These are phyloP conservation scores for Ochropleura plecta DNA, from an alignment of 2,888 invertebrate species.

Conservation along the genomic window DNA sequence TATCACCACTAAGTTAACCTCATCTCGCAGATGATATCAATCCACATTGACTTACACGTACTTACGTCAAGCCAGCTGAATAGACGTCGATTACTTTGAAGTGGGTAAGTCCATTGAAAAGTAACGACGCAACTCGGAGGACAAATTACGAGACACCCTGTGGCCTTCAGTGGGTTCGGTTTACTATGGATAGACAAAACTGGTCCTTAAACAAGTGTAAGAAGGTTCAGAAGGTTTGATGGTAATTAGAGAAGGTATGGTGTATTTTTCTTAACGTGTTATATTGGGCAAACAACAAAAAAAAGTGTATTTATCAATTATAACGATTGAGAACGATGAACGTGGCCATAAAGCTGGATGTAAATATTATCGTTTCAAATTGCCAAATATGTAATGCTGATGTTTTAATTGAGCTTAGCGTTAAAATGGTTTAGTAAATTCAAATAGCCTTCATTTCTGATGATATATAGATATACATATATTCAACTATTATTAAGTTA, in stretches of 20 bases:
- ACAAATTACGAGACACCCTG: constrained; percentile 50
- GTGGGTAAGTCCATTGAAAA: constrained; percentile 59
- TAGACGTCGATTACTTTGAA: constrained; percentile 68
- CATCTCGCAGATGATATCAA: constrained; percentile 34
- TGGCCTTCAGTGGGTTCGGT: constrained; percentile 37
- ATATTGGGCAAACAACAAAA: background rate
- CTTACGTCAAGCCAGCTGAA: constrained; percentile 56
- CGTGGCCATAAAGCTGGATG: no score
- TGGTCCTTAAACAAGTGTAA: background rate
- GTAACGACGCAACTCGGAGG: constrained; percentile 45
- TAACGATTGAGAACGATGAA: no score
- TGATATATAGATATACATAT: no score
- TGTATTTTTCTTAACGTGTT: background rate
- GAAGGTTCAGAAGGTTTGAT: background rate
- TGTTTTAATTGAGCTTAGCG: no score
- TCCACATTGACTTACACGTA: constrained; percentile 25
- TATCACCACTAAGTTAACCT: background rate
- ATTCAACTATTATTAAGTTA: no score
- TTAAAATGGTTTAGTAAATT: no score
- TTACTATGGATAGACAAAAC: constrained; percentile 42
- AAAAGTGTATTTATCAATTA: no score
- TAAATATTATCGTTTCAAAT: no score
- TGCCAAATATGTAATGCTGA: no score
- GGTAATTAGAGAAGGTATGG: background rate
- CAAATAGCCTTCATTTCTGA: no score